phyloP scores from a whole-genome alignment of 2,113 vertebrate genomes.

The Catagonus wagneri region DNA sequence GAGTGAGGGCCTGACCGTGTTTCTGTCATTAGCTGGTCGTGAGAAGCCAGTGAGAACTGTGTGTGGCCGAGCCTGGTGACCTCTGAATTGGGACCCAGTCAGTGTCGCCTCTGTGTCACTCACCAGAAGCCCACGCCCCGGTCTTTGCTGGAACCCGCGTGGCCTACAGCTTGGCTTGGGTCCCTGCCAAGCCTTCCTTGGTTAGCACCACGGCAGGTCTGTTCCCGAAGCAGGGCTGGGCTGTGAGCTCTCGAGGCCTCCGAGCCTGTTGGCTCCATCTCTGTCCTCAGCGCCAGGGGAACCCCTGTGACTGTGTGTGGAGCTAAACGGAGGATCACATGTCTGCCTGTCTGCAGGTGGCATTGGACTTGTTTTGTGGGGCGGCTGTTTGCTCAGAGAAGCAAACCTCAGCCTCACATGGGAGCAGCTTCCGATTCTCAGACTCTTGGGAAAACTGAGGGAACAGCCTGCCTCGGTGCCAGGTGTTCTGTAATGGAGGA shows the following conservation, averaged over 20 bases:
- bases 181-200: background rate
- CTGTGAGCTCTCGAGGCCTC: background rate
- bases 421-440: background rate
- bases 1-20: rapidly evolving
- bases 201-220: background rate
- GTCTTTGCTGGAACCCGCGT: background rate
- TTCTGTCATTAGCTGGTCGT: background rate
- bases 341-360: background rate
- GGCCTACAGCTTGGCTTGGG: too few species aligned
- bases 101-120: too few species aligned
- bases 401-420: background rate
- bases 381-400: background rate
- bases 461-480: background rate
- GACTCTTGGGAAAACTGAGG: background rate
- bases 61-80: rapidly evolving
- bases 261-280: background rate
- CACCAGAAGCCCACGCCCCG: background rate
- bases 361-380: background rate
- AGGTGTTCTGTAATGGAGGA: background rate
- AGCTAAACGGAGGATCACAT: background rate
- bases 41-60: background rate
- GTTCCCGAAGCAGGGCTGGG: background rate
- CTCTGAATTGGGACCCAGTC: too few species aligned
- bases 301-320: rapidly evolving
- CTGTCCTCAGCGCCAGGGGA: background rate